These are phyloP conservation scores for Calliphora vicina DNA, from an alignment of 1,140 invertebrate genomes.

Conservation along the genomic window DNA sequence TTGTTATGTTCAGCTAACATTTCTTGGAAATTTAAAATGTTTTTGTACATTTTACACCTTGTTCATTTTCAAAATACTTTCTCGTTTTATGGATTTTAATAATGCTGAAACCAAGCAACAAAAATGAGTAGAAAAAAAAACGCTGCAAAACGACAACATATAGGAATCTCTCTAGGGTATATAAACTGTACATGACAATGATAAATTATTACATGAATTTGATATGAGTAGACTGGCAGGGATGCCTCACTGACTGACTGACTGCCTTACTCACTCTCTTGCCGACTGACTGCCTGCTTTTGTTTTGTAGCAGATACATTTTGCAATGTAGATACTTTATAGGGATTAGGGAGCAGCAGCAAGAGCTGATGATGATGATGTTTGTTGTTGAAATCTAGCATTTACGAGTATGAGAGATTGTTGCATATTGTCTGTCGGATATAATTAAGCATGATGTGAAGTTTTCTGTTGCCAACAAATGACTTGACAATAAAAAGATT, in stretches of 20 bases:
- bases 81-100: conserved; percentile 8
- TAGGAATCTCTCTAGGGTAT: background rate
- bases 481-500: background rate
- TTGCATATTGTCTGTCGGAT: background rate
- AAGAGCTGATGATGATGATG: background rate
- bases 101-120: background rate
- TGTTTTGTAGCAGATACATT: background rate
- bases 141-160: background rate
- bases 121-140: background rate
- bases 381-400: background rate
- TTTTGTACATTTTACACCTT: background rate
- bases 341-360: background rate
- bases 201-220: conserved; percentile 17
- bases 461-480: background rate
- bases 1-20: too few relatives aligned
- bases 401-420: background rate
- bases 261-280: too few relatives aligned
- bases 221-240: background rate
- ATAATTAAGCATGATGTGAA: background rate
- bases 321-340: too few relatives aligned
- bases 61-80: background rate
- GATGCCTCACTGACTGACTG: background rate
- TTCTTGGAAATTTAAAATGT: too few relatives aligned
- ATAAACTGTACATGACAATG: conserved; percentile 5
- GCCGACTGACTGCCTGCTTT: background rate